Percentiles rank a stretch among this genome's conserved stretches.
Evolutionary conservation across 2,113 vertebrate genomes (phyloP).

Genomic region (Callocephalon fimbriatum): DNA sequence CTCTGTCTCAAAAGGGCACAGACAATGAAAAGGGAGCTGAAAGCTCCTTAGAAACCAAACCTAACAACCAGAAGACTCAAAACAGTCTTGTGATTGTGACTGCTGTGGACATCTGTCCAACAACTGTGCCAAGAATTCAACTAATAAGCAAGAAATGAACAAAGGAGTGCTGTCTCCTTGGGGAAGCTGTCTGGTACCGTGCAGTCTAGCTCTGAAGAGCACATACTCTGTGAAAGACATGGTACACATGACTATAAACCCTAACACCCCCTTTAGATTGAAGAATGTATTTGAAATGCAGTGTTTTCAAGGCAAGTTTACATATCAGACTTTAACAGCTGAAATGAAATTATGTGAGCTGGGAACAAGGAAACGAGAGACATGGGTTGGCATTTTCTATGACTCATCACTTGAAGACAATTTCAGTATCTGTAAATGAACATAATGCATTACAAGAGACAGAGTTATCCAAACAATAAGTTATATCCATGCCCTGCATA

Average conservation of each 20-base stretch:
- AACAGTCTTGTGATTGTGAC: constrained; percentile 64
- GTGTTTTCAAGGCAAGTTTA: background rate
- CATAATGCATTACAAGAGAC: background rate
- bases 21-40: background rate
- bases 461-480: background rate
- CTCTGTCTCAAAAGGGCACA: constrained; percentile 33
- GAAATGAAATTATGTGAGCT: background rate
- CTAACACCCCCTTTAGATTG: background rate
- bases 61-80: constrained; percentile 44
- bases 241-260: background rate
- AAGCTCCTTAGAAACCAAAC: constrained; percentile 53
- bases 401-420: background rate
- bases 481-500: background rate
- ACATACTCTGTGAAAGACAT: background rate
- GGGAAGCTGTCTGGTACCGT: constrained; percentile 27
- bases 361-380: background rate
- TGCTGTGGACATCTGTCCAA: constrained; percentile 46
- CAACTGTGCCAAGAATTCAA: constrained; percentile 61
- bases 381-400: background rate
- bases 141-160: constrained; percentile 39
- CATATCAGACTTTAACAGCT: background rate
- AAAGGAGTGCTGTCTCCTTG: constrained; percentile 50
- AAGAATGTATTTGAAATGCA: background rate
- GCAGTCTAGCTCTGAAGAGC: background rate
- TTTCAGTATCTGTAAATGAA: background rate